phyloP scores from a whole-genome alignment of 2,113 vertebrate species.

The Heterotilapia buettikoferi region DNA sequence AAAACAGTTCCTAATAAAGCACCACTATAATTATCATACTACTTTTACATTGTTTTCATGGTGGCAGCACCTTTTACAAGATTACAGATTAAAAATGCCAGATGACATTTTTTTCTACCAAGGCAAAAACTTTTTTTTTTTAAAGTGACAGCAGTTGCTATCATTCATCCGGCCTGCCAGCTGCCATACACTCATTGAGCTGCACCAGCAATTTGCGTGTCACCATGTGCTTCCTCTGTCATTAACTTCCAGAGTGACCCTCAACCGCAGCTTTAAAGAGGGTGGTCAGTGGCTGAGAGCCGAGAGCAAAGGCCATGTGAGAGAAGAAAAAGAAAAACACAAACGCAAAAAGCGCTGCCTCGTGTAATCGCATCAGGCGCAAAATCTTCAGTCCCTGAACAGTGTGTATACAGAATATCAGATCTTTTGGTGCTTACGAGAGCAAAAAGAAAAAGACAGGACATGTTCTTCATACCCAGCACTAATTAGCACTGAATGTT shows the following conservation, averaged over 20 bases:
- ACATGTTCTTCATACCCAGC: neutral
- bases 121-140: neutral
- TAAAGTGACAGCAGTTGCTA: neutral
- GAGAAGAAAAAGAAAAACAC: neutral
- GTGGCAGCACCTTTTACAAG: neutral
- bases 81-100: neutral
- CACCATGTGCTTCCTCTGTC: slow-evolving; percentile 21
- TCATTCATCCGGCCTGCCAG: neutral
- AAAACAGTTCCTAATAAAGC: neutral
- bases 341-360: neutral
- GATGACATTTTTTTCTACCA: neutral
- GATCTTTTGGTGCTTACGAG: neutral
- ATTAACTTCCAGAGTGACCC: slow-evolving; percentile 20
- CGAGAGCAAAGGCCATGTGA: neutral
- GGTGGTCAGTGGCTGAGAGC: neutral
- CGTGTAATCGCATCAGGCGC: neutral
- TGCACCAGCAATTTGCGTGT: neutral
- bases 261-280: neutral
- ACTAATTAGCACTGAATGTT: slow-evolving; percentile 9
- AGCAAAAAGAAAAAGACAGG: neutral
- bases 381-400: neutral
- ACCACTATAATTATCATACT: neutral
- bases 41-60: neutral
- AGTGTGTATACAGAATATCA: neutral
- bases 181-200: neutral